These are phyloP conservation scores for Drosophila punjabiensis DNA, from an alignment of 1,140 invertebrate genomes.

Conservation along the genomic window DNA sequence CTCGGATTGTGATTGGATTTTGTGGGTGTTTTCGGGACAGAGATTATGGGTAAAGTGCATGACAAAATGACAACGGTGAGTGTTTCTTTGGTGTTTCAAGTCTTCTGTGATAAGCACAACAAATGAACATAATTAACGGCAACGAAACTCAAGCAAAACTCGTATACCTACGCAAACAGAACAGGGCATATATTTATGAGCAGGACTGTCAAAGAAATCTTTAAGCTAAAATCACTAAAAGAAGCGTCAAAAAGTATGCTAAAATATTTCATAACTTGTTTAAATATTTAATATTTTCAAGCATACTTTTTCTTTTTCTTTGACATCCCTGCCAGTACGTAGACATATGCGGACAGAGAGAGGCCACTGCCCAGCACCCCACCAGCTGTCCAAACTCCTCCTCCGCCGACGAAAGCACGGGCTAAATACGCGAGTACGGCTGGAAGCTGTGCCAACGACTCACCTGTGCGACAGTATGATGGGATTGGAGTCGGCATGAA, in stretches of 20 bases:
- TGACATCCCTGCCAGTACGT: neutral
- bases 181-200: conserved; percentile 39
- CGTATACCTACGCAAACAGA: conserved; percentile 76
- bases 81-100: conserved; percentile 84
- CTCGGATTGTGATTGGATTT: conserved; percentile 33
- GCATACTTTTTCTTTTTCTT: no score
- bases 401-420: conserved; percentile 85
- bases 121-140: conserved; percentile 67
- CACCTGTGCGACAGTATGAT: conserved; percentile 94
- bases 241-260: neutral
- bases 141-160: conserved; percentile 77
- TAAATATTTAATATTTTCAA: neutral
- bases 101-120: conserved; percentile 85
- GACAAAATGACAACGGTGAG: conserved; percentile 75
- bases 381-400: conserved; percentile 81
- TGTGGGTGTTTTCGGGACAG: conserved; percentile 34
- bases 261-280: neutral
- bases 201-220: neutral
- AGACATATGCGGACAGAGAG: conserved; percentile 46
- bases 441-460: conserved; percentile 67
- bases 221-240: neutral
- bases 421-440: conserved; percentile 60
- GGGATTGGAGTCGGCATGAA: conserved; percentile 94
- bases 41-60: conserved; percentile 72
- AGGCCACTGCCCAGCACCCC: conserved; percentile 54